Evolutionary conservation across 2,113 vertebrate species (phyloP), one percentile per base, ranked within the genome.

Genomic region (Gadus chalcogrammus): DNA sequence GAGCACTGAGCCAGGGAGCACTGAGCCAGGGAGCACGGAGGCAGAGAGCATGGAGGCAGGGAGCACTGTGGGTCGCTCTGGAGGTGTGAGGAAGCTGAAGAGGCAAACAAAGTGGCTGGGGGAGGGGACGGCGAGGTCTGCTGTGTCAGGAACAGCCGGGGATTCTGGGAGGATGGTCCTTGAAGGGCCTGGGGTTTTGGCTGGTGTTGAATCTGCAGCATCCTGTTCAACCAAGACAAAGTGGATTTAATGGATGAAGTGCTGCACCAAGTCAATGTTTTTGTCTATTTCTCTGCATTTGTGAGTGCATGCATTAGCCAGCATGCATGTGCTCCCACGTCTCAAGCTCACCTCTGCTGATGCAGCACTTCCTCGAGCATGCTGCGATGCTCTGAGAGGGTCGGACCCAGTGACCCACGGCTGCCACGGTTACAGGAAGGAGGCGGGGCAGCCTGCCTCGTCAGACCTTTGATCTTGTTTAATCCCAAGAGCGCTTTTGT

Each of bases 381-480:
- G 87, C 87, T 93, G 86, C 90, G 86, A 74, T 88, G 84, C 80
- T 91, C 84, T 0, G 89, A 80, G 35, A 91, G 91, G 70, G 94
- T 88, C 24, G 94, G 84, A 35, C 91, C 90, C 35, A 93, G 84
- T 59, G 91, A 91, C 3, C 92, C 93, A 24, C 95, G 84, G 74
- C 93, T 83, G 67, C 92, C 87, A 7, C 94, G 91, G 89, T 91
- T 86, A 61, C 91, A 92, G 2, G 93, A 89, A 70, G 92, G 74
- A 35, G 91, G 93, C 70, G 93, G 91, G 80, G 92, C 95, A 53
- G 92, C 89, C 70, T 95, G 95, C 78, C 96, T 93, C 0, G 95
- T 93, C 87, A 96, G 85, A 74, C 95, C 95, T 85, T 96, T 97
- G 91, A 98, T 97, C 90, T 97, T 98, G 86, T 96, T 97, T 83